These are phyloP conservation scores for Bufotes viridis DNA, from an alignment of 2,797 vertebrate species.

Conservation along the genomic window DNA sequence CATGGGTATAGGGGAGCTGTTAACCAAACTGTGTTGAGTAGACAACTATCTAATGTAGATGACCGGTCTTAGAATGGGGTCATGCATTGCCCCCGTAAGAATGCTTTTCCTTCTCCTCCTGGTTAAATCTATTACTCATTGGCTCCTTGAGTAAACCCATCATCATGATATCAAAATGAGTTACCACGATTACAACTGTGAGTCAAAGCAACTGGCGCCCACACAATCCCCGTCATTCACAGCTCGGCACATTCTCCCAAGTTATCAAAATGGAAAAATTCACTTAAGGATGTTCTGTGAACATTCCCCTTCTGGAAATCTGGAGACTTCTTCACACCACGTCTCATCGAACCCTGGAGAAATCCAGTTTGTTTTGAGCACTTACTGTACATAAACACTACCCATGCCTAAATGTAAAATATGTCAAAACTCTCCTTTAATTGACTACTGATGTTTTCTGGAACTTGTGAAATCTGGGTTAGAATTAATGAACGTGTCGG, in stretches of 20 bases:
- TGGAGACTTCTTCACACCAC: conserved; percentile 58
- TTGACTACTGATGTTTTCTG: conserved; percentile 60
- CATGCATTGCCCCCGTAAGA: neutral
- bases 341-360: conserved; percentile 59
- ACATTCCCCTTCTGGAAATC: conserved; percentile 60
- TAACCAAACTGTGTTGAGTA: no score
- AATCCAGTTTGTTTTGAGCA: conserved; percentile 61
- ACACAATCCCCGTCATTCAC: conserved; percentile 17
- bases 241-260: conserved; percentile 39
- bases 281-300: conserved; percentile 61
- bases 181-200: conserved; percentile 22
- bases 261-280: conserved; percentile 53
- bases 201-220: conserved; percentile 34
- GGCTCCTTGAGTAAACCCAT: neutral
- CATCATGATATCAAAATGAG: conserved; percentile 10
- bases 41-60: neutral
- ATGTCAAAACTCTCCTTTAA: conserved; percentile 62
- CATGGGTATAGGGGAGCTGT: no score
- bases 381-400: conserved; percentile 62
- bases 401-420: conserved; percentile 60
- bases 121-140: conserved; percentile 7
- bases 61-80: neutral
- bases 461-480: conserved; percentile 62
- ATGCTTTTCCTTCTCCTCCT: neutral
- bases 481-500: conserved; percentile 59